phyloP scores from a whole-genome alignment of 2,797 vertebrate species.

The Pseudomugil tenellus region DNA sequence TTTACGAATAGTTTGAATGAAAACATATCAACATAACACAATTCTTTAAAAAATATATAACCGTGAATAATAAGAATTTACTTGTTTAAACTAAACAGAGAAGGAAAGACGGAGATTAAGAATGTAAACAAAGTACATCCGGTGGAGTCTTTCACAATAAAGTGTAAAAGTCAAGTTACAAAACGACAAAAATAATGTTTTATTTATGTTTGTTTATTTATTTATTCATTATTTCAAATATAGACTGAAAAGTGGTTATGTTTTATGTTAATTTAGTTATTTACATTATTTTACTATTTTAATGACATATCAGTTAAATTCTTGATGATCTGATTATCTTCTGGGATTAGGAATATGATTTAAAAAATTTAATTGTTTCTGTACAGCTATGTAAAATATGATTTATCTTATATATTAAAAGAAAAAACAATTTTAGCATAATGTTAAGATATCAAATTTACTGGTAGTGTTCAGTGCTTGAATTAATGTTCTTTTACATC shows the following conservation, averaged over 20 bases:
- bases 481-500: background rate
- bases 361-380: too few relatives aligned
- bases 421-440: too few relatives aligned
- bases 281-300: too few relatives aligned
- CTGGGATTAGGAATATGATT: too few relatives aligned
- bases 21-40: background rate
- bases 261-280: too few relatives aligned
- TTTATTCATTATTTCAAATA: background rate
- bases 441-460: too few relatives aligned
- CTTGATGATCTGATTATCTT: too few relatives aligned
- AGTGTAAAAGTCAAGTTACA: background rate
- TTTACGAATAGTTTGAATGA: background rate
- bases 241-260: background rate
- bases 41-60: background rate
- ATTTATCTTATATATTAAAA: too few relatives aligned
- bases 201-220: background rate
- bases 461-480: too few relatives aligned
- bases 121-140: background rate
- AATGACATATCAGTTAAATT: too few relatives aligned
- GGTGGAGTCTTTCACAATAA: background rate
- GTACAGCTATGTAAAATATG: too few relatives aligned
- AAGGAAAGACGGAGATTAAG: background rate
- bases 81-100: background rate
- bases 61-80: background rate
- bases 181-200: background rate